These are phyloP conservation scores for Cathartes aura DNA, from an alignment of 2,113 vertebrate genomes.

Conservation along the genomic window DNA sequence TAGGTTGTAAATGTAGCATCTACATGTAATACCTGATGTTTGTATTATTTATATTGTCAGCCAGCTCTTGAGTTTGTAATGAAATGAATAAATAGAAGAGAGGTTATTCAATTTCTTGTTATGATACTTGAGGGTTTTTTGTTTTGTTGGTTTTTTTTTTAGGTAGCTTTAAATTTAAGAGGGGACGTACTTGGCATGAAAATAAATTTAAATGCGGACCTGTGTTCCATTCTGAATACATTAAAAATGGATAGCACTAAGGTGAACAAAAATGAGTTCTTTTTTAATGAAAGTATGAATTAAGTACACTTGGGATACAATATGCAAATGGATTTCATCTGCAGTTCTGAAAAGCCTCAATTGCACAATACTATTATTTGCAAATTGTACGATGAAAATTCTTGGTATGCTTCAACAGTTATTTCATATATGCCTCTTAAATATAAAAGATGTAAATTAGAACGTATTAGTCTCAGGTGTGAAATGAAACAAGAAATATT, in stretches of 20 bases:
- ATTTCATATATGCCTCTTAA: constrained; percentile 54
- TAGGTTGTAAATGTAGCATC: constrained; percentile 33
- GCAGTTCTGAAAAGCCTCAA: constrained; percentile 41
- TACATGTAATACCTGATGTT: background rate
- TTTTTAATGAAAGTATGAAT: constrained; percentile 47
- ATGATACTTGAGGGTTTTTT: background rate
- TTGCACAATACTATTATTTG: constrained; percentile 48
- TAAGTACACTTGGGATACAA: constrained; percentile 56
- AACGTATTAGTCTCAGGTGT: constrained; percentile 44
- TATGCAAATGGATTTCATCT: constrained; percentile 61
- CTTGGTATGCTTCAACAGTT: constrained; percentile 44
- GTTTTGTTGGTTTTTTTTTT: background rate
- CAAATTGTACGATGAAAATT: constrained; percentile 46
- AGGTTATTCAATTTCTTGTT: background rate
- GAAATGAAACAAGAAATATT: constrained; percentile 60
- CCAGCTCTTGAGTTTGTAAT: background rate
- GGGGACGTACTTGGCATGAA: background rate
- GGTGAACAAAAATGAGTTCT: constrained; percentile 24
- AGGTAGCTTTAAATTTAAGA: background rate
- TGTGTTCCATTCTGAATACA: constrained; percentile 40
- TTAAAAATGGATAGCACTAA: constrained; percentile 51
- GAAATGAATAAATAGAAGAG: background rate
- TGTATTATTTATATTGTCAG: background rate
- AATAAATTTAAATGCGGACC: background rate
- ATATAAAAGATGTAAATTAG: constrained; percentile 33